Conservation (phyloP, 2,113 vertebrate genomes). For the Callaeas wilsoni region DNA sequence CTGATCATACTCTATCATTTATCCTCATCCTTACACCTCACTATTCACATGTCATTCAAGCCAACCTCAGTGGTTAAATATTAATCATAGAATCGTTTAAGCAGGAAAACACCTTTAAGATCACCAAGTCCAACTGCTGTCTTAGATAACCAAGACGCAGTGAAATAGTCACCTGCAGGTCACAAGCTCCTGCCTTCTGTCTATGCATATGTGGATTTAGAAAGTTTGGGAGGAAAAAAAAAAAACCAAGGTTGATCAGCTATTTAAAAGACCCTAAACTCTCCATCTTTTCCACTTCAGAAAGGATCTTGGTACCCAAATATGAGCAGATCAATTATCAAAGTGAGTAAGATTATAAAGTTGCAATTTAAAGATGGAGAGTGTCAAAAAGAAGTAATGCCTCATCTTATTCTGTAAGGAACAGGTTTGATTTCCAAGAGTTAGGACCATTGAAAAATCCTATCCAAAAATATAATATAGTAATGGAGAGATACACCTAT, state of each 20-base stretch:
- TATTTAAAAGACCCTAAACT: background rate
- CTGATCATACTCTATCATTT: background rate
- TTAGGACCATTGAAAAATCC: background rate
- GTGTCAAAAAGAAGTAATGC: background rate
- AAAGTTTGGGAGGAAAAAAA: too few relatives aligned
- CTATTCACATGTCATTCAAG: background rate
- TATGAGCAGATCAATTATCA: background rate
- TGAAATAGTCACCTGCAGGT: background rate
- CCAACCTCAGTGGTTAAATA: background rate
- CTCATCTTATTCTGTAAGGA: background rate
- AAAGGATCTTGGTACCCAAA: background rate
- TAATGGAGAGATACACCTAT: background rate
- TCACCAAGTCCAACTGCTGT: background rate
- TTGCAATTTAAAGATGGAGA: background rate
- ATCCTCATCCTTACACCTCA: background rate
- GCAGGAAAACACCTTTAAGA: background rate
- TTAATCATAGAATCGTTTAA: background rate
- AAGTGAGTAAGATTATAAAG: background rate
- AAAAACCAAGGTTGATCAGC: too few relatives aligned
- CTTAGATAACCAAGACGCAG: background rate
- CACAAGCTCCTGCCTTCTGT: background rate
- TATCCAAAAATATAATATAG: background rate
- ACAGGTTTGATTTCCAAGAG: background rate
- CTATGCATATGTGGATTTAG: background rate
- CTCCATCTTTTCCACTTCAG: background rate